Percentiles rank a stretch among this genome's conserved stretches.
phyloP scores from a whole-genome alignment of 2,797 vertebrate species.

The Mallotus villosus region DNA sequence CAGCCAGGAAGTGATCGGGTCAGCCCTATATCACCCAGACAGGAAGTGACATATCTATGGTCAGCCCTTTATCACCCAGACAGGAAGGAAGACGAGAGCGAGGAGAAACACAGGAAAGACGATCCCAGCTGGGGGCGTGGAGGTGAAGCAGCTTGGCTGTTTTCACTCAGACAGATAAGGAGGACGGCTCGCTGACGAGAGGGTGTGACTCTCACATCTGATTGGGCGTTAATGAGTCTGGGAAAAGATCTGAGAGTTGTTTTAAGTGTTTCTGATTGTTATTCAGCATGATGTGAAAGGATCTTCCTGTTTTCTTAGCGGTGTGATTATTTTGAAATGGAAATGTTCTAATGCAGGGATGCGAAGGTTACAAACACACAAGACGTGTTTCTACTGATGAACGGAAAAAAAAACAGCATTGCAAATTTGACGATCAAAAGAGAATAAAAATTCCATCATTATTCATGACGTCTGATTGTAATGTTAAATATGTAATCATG shows the following conservation, averaged over 20 bases:
- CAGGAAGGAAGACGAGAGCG: slow-evolving; percentile 19
- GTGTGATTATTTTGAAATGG: background rate
- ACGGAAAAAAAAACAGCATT: too few species aligned
- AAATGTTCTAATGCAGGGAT: too few species aligned
- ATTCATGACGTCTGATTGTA: slow-evolving; percentile 13
- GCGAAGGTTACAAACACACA: too few species aligned
- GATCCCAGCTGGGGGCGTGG: slow-evolving; percentile 46
- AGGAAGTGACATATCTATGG: slow-evolving; percentile 60
- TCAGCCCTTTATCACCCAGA: slow-evolving; percentile 65
- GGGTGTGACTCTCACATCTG: slow-evolving; percentile 51
- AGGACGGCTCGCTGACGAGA: slow-evolving; percentile 42
- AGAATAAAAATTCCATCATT: background rate
- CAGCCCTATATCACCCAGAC: slow-evolving; percentile 65
- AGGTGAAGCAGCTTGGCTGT: slow-evolving; percentile 37
- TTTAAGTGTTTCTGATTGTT: slow-evolving; percentile 48
- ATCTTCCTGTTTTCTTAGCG: slow-evolving; percentile 29
- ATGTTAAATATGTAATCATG: slow-evolving; percentile 15
- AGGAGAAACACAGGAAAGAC: slow-evolving; percentile 57
- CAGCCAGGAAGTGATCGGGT: slow-evolving; percentile 57
- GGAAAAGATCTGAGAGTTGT: slow-evolving; percentile 40
- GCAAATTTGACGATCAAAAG: background rate
- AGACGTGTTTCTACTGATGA: too few species aligned
- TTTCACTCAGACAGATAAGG: slow-evolving; percentile 57
- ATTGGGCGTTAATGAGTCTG: slow-evolving; percentile 64
- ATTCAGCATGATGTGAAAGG: slow-evolving; percentile 41